A percentile compares a stretch with the other conserved stretches of the same genome.
Conservation (phyloP, 92 coral and sea anemone species). For the Micromussa lordhowensis region DNA sequence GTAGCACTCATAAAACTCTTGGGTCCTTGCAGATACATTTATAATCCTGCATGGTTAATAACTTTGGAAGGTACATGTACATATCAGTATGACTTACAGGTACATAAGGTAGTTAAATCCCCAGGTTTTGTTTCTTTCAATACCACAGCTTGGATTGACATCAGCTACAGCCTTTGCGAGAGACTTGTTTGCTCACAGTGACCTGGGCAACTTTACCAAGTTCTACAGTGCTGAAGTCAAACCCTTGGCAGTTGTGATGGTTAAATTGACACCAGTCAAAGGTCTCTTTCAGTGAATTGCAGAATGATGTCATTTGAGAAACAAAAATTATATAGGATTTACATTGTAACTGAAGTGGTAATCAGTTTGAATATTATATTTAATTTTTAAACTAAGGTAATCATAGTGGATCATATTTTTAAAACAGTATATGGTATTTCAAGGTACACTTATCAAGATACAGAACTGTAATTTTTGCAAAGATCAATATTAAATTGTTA, state of each 20-base stretch:
- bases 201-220: conserved; percentile 73
- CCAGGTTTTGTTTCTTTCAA: background rate
- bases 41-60: too few species aligned
- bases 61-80: background rate
- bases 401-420: too few species aligned
- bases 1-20: too few species aligned
- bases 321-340: too few species aligned
- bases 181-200: conserved; percentile 77
- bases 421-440: too few species aligned
- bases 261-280: conserved; percentile 60
- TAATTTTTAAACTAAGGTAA: too few species aligned
- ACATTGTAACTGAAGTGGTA: too few species aligned
- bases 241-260: conserved; percentile 92
- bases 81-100: background rate
- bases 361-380: too few species aligned
- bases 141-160: conserved; percentile 71
- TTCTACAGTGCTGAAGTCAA: conserved; percentile 79
- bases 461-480: too few species aligned
- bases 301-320: background rate
- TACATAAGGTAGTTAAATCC: background rate
- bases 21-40: too few species aligned
- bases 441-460: too few species aligned
- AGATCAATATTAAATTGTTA: too few species aligned
- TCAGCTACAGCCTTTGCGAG: conserved; percentile 65
- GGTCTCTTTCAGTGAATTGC: background rate